A percentile compares a stretch with the other conserved stretches of the same genome.
Evolutionary conservation across 1,140 invertebrate species (phyloP).

Genomic region (Pseudomyrmex pallidus): DNA sequence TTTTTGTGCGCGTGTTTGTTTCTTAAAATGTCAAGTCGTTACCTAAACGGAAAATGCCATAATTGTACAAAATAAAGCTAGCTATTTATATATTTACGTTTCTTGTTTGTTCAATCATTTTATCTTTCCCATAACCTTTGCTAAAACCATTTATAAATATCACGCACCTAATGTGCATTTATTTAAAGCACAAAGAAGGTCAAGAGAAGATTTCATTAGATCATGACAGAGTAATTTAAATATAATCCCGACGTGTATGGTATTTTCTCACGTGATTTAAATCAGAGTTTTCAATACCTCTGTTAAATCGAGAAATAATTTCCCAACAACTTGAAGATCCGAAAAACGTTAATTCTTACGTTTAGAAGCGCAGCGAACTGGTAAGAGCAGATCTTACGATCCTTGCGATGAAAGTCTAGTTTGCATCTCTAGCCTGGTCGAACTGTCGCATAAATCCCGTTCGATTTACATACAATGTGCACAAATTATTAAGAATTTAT

Average conservation of each 20-base stretch:
- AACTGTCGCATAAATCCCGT: conserved; percentile 54
- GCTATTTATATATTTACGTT: not conserved
- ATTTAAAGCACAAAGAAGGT: conserved; percentile 18
- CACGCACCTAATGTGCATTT: not conserved
- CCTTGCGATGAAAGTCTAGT: conserved; percentile 49
- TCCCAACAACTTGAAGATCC: not conserved
- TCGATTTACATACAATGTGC: conserved; percentile 55
- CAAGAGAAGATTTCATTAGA: not conserved
- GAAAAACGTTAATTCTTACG: conserved; percentile 21
- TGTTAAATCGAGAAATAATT: not conserved
- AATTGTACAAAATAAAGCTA: not conserved
- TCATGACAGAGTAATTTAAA: not conserved
- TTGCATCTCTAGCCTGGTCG: conserved; percentile 36
- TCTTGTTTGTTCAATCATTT: conserved; percentile 25
- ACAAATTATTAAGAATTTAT: conserved; percentile 58
- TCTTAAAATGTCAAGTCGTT: not conserved
- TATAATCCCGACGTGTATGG: not conserved
- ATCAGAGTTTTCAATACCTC: not conserved
- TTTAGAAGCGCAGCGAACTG: not conserved
- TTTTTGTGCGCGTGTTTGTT: not conserved
- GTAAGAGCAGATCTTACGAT: conserved; percentile 36
- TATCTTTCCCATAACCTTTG: conserved; percentile 34
- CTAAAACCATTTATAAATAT: conserved; percentile 11
- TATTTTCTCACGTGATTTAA: conserved; percentile 5
- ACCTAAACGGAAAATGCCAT: not conserved